Evolutionary conservation across 2,888 invertebrate genomes (phyloP).

Genomic region (Pyrochroa serraticornis): DNA sequence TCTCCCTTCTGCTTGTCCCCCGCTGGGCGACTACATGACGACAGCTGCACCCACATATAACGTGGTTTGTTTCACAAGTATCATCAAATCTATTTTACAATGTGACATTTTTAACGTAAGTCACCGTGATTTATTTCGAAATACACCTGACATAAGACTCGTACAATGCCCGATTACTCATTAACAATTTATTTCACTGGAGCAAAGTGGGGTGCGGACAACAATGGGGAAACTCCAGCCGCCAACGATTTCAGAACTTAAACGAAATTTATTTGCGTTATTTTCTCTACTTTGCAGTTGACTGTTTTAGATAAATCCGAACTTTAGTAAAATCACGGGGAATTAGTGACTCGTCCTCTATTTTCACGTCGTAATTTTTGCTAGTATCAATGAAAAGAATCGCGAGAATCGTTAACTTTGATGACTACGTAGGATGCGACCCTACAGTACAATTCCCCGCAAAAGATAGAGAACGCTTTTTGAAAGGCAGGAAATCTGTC

Average conservation of each 20-base stretch:
- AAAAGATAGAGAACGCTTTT: too few relatives aligned
- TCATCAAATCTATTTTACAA: conserved; percentile 44
- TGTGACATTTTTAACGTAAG: conserved; percentile 35
- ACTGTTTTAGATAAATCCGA: too few relatives aligned
- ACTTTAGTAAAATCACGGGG: too few relatives aligned
- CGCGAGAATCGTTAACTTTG: too few relatives aligned
- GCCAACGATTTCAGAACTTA: neutral
- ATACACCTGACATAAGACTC: conserved; percentile 23
- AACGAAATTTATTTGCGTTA: neutral
- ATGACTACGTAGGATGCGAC: too few relatives aligned
- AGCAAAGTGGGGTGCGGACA: neutral
- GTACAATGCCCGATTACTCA: conserved; percentile 33
- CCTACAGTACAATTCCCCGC: too few relatives aligned
- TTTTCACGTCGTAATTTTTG: too few relatives aligned
- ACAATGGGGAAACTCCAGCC: neutral
- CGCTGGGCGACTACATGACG: conserved; percentile 48
- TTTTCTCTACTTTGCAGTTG: too few relatives aligned
- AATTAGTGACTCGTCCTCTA: too few relatives aligned
- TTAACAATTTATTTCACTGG: conserved; percentile 3
- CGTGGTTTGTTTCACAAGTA: conserved; percentile 47
- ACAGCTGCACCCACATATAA: conserved; percentile 53
- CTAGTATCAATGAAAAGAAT: too few relatives aligned
- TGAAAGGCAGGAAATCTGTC: too few relatives aligned
- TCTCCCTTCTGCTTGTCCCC: conserved; percentile 32
- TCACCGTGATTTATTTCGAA: conserved; percentile 36